A percentile compares a stretch with the other conserved stretches of the same genome.
Evolutionary conservation across 2,113 vertebrate genomes (phyloP).

Genomic region (Neopipo cinnamomea): DNA sequence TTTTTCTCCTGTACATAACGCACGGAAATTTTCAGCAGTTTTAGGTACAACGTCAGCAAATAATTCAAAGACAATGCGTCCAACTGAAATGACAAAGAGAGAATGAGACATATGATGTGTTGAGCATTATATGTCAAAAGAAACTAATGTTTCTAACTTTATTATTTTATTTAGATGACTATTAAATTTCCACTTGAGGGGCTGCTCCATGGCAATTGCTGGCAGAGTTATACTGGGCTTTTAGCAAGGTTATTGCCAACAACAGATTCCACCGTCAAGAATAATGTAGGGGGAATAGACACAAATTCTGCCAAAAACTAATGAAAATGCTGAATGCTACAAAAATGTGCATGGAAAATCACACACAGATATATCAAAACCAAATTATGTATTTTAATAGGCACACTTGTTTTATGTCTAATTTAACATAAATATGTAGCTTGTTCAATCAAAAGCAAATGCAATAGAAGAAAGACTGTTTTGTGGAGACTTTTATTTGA

Average conservation of each 20-base stretch:
- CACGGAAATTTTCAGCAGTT: slow-evolving; percentile 95
- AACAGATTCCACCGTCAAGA: neutral
- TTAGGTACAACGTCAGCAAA: slow-evolving; percentile 92
- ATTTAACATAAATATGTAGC: neutral
- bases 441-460: neutral
- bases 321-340: neutral
- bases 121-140: neutral
- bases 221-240: neutral
- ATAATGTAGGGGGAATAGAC: neutral
- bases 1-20: slow-evolving; percentile 94
- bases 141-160: neutral
- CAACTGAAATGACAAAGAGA: slow-evolving; percentile 73
- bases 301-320: neutral
- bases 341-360: neutral
- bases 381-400: neutral
- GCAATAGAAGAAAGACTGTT: neutral
- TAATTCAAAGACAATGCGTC: slow-evolving; percentile 89
- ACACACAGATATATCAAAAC: neutral
- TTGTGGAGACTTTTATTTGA: neutral
- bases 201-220: neutral
- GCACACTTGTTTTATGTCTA: neutral
- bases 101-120: neutral
- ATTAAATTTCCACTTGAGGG: neutral
- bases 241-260: neutral
- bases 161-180: neutral